These are phyloP conservation scores for Idris sp. DNA, from an alignment of 1,140 invertebrate genomes.

Conservation along the genomic window DNA sequence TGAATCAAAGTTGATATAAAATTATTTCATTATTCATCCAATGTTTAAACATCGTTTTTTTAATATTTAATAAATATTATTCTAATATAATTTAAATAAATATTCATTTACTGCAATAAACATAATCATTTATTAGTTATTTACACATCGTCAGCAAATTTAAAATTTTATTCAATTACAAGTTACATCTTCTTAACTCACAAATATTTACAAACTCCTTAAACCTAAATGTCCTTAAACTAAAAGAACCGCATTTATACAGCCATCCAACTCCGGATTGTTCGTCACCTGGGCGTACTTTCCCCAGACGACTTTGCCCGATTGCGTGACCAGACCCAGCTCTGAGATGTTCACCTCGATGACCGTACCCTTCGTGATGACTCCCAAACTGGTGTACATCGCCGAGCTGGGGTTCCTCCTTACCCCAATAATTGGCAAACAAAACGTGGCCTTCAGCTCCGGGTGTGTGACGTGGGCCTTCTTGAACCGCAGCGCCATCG, in stretches of 20 bases:
- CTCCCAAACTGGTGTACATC: slow-evolving; percentile 97
- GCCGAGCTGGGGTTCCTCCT: slow-evolving; percentile 99
- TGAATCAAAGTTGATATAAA: too few relatives aligned
- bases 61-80: too few relatives aligned
- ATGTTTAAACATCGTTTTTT: too few relatives aligned
- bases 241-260: slow-evolving; percentile 98
- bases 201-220: not conserved
- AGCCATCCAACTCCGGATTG: slow-evolving; percentile 99
- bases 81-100: too few relatives aligned
- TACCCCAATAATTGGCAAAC: slow-evolving; percentile 98
- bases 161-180: too few relatives aligned
- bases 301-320: slow-evolving; percentile 99
- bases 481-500: slow-evolving; percentile 97
- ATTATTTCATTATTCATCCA: too few relatives aligned
- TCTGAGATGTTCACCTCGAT: slow-evolving; percentile 99
- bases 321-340: slow-evolving; percentile 98
- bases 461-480: slow-evolving; percentile 99
- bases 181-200: not conserved
- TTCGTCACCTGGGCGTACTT: slow-evolving; percentile 99
- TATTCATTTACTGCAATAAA: too few relatives aligned
- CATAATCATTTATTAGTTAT: too few relatives aligned
- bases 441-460: slow-evolving; percentile 99
- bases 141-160: too few relatives aligned
- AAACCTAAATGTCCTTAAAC: slow-evolving; percentile 83
- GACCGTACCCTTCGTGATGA: slow-evolving; percentile 99